These are phyloP conservation scores for Ormyrus thymus DNA, from an alignment of 2,888 invertebrate genomes.

Conservation along the genomic window DNA sequence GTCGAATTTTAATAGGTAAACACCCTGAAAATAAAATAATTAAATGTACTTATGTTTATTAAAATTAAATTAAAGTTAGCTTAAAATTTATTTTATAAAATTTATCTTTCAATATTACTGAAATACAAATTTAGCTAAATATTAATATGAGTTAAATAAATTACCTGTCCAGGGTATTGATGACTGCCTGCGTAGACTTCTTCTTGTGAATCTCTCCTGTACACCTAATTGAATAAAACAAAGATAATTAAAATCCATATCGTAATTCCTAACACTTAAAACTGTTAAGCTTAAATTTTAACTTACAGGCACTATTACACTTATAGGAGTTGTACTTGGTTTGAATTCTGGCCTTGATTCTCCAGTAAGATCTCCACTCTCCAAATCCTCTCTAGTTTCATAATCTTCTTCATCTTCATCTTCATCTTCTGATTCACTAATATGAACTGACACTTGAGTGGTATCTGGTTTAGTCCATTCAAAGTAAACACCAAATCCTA, in stretches of 20 bases:
- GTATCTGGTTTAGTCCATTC: constrained; percentile 95
- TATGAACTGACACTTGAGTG: constrained; percentile 93
- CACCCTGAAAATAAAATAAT: constrained; percentile 81
- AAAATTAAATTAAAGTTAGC: background rate
- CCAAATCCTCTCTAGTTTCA: constrained; percentile 79
- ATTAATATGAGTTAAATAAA: constrained; percentile 9
- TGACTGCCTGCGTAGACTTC: constrained; percentile 98
- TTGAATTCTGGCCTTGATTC: constrained; percentile 65
- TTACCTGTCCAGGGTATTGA: constrained; percentile 88
- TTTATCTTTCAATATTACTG: constrained; percentile 69
- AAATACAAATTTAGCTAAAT: background rate
- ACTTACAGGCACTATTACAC: constrained; percentile 71
- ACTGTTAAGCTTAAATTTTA: constrained; percentile 19
- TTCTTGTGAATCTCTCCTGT: constrained; percentile 95
- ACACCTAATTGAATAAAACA: constrained; percentile 81
- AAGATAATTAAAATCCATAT: constrained; percentile 13
- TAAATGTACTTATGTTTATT: background rate
- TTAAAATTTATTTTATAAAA: background rate
- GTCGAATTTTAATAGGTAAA: constrained; percentile 98
- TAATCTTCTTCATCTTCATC: constrained; percentile 83
- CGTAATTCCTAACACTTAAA: constrained; percentile 3
- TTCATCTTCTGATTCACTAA: constrained; percentile 96
- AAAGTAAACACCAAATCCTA: constrained; percentile 98
- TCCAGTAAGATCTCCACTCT: constrained; percentile 70
- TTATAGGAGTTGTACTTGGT: constrained; percentile 66